Base-by-base conservation (phyloP, 2,888 invertebrate genomes). In the Drosophila maculinotata region DNA sequence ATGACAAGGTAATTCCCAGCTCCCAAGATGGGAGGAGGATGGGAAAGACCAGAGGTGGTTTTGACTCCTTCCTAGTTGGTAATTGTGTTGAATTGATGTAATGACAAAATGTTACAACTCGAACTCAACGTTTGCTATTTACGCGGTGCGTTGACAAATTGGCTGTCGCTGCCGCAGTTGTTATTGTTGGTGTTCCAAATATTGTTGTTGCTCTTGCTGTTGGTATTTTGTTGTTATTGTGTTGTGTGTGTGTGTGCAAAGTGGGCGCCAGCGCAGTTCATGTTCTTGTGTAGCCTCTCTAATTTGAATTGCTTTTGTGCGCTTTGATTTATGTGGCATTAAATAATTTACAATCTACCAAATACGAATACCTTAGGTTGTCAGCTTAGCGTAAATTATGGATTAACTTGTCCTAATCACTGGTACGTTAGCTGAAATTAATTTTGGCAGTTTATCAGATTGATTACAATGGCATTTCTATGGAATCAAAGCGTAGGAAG, bases 251-350 rank as follows among this genome's bases (percentile, higher is more conserved):
- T 31, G 47, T 52, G 31, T 62, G 36, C 20, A 23, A 33, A 38
- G 48, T 60, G 54, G 69, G 48, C 45, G 58, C 33, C 12, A 9
- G n/a, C 6, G 1, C n/a, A 9, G 1, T 39, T 39, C 9, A 36
- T 47, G 45, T 14, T 60, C 47, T 26, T 51, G 45, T 25, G 31
- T 30, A 14, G 41, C 26, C 12, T 15, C 25, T 28, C 48, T 35
- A 39, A 59, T 51, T 59, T 58, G 56, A 63, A 60, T 63, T 63
- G 64, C 42, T 41, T 75, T 48, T 66, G 67, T 45, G 42, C 12
- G 57, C 51, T 68, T 67, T 81, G 80, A 81, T 81, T 81, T 87
- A 81, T 81, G 81, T 77, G 66, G 81, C 81, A 63, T 63, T 66
- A 63, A 73, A 74, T 79, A 80, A 81, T 83, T 79, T 77, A 70